Percentiles rank a stretch among this genome's conserved stretches.
Conservation (phyloP, 2,797 vertebrate genomes). For the Basileuterus tristriatus region DNA sequence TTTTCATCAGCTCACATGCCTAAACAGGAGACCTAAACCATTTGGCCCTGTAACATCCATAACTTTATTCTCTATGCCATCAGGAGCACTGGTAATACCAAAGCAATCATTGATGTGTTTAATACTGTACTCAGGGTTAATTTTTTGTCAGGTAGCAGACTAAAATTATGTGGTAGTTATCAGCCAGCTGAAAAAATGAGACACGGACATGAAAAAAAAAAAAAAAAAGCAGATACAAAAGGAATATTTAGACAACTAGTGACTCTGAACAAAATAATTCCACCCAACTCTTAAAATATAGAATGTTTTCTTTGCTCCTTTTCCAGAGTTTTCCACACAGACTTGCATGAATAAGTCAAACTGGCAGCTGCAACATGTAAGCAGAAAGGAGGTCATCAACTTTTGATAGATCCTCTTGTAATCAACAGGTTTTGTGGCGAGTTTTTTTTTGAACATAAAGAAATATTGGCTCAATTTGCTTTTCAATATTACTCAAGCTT, state of each 20-base stretch:
- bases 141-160: neutral
- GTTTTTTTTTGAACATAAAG: neutral
- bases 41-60: neutral
- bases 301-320: neutral
- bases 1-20: neutral
- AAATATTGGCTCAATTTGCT: slow-evolving; percentile 67
- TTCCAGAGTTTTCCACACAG: neutral
- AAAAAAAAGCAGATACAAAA: neutral
- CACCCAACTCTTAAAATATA: neutral
- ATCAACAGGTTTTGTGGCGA: slow-evolving; percentile 65
- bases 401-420: slow-evolving; percentile 27
- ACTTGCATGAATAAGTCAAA: neutral
- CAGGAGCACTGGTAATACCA: neutral
- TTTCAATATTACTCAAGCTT: slow-evolving; percentile 50
- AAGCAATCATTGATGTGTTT: neutral
- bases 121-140: neutral
- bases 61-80: neutral
- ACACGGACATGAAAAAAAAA: neutral
- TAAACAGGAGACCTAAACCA: neutral
- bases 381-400: slow-evolving; percentile 2
- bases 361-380: neutral
- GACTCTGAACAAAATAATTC: slow-evolving; percentile 15
- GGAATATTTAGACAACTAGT: neutral
- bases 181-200: neutral
- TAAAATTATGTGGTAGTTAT: neutral